Evolutionary conservation across 1,140 invertebrate genomes (phyloP), one percentile per base, ranked within the genome.

Genomic region (Ceratina calcarata): DNA sequence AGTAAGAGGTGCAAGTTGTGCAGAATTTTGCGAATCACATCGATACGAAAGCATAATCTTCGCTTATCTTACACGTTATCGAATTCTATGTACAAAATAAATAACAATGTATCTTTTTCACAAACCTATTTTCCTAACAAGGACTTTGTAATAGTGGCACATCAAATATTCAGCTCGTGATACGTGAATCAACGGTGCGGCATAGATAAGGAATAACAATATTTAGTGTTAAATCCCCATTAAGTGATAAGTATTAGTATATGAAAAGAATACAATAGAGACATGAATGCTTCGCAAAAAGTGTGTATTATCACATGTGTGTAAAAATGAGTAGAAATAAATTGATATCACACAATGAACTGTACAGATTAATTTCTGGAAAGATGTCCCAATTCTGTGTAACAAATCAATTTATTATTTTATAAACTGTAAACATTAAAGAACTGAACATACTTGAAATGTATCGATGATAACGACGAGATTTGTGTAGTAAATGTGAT

Each of bases 1-100:
- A 88, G 86, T 87, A 88, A 88, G 86, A 88, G 86, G 86, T 88
- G 86, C 86, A 72, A 80, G 83, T 76, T 87, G 84, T 86, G 84
- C 84, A 76, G 72, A 71, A 27, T 72, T 49, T 82, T 61, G 84
- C 85, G 84, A 85, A 37, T 67, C 24, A 86, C 80, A 85, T 8
- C 61, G 49, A 82, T 55, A 75, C 57, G 57, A n/a, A 84, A 75
- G 79, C 75, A 67, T 64, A 78, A 75, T 20, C 61, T 78, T 82
- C 22, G 68, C 51, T 75, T 66, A 80, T 77, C 57, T 81, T 78
- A 81, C 67, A 71, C 57, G 15, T 78, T 58, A 15, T 57, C 20
- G 62, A 32, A 70, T 45, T 49, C 20, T 81, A 60, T 58, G 66
- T 66, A 70, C 51, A 24, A 12, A 76, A 62, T 51, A 78, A 49